These are phyloP conservation scores for Origma solitaria DNA, from an alignment of 2,113 vertebrate species.

Conservation along the genomic window DNA sequence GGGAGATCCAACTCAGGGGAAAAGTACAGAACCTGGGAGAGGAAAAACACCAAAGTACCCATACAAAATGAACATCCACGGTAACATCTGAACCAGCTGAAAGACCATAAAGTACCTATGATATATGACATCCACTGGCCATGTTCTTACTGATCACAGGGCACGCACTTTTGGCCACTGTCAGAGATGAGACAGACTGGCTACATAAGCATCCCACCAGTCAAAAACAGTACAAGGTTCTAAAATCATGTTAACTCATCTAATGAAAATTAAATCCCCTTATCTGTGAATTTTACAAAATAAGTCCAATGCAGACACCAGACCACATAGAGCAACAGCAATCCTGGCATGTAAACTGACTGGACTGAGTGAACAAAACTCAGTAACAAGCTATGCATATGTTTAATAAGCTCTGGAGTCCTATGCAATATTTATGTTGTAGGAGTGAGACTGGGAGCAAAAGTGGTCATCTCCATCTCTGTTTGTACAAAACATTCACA, in stretches of 20 bases:
- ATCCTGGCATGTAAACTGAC: background rate
- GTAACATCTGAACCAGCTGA: rapidly evolving
- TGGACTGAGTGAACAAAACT: background rate
- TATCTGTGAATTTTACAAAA: background rate
- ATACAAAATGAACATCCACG: background rate
- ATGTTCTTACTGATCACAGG: background rate
- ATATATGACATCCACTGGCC: background rate
- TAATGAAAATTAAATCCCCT: background rate
- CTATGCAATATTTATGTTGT: background rate
- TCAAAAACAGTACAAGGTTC: background rate
- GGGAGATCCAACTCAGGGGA: background rate
- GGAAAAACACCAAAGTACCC: rapidly evolving
- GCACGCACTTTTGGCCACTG: background rate
- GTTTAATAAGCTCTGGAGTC: background rate
- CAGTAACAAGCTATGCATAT: background rate
- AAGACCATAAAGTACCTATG: background rate
- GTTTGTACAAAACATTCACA: background rate
- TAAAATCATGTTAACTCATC: background rate
- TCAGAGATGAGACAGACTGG: rapidly evolving
- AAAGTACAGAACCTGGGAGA: background rate
- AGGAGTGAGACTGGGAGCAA: background rate
- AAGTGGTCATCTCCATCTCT: background rate
- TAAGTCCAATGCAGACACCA: background rate
- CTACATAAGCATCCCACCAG: background rate
- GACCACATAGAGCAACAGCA: background rate